phyloP scores from a whole-genome alignment of 2,888 invertebrate genomes.

The Eupithecia vulgata region DNA sequence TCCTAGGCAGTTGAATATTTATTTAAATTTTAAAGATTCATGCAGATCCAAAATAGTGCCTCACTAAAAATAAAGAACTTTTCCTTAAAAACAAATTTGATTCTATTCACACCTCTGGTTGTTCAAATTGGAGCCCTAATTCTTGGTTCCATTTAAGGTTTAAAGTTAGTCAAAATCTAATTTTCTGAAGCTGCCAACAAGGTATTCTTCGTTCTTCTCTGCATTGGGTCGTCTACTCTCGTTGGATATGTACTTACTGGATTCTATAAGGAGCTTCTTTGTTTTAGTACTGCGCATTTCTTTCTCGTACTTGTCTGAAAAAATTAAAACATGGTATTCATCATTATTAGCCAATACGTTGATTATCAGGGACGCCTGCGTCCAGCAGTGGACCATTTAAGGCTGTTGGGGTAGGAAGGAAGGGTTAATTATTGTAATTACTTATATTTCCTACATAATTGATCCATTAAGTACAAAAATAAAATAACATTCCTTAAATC shows the following conservation, averaged over 20 bases:
- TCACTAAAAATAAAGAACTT: neutral
- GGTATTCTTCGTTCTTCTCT: conserved; percentile 61
- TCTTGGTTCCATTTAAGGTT: neutral
- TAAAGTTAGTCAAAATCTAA: conserved; percentile 65
- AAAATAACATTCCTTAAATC: no score
- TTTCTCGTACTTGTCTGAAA: conserved; percentile 65
- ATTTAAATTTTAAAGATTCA: neutral
- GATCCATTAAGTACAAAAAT: no score
- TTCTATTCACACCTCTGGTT: neutral
- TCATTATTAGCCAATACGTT: no score
- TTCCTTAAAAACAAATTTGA: neutral
- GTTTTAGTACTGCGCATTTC: conserved; percentile 61
- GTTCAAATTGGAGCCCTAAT: conserved; percentile 12
- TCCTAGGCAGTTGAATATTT: neutral
- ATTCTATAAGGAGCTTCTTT: conserved; percentile 59
- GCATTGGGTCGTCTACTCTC: conserved; percentile 62
- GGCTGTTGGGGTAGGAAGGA: no score
- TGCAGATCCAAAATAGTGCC: neutral
- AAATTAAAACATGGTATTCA: neutral
- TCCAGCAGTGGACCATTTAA: no score
- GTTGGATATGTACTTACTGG: conserved; percentile 64
- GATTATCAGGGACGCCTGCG: no score
- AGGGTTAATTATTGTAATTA: no score
- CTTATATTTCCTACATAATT: no score
- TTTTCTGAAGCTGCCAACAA: conserved; percentile 72